Evolutionary conservation across 2,888 invertebrate genomes (phyloP).

Genomic region (Ferrisia virgata): DNA sequence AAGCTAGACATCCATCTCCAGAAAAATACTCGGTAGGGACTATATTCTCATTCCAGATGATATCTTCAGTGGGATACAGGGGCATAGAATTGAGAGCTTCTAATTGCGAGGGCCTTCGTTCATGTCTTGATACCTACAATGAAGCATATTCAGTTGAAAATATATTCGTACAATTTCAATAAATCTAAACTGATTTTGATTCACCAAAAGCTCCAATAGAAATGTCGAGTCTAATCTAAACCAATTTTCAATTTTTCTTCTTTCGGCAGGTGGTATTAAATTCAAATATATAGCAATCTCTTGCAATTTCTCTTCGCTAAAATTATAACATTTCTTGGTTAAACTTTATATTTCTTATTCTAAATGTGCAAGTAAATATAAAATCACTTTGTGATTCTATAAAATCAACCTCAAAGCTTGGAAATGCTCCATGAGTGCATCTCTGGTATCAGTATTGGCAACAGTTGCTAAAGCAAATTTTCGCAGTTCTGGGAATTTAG

Average conservation of each 20-base stretch:
- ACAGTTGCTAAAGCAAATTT: constrained; percentile 91
- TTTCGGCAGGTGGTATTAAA: constrained; percentile 73
- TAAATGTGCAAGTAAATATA: too few species aligned
- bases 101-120: constrained; percentile 83
- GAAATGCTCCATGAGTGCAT: constrained; percentile 80
- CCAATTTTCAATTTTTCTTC: constrained; percentile 68
- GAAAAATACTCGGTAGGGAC: constrained; percentile 97
- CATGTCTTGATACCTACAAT: constrained; percentile 73
- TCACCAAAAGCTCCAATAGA: constrained; percentile 80
- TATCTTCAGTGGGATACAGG: constrained; percentile 93
- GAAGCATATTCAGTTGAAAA: neutral
- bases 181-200: constrained; percentile 50
- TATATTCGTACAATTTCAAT: neutral
- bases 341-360: too few species aligned
- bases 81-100: constrained; percentile 97
- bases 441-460: constrained; percentile 88
- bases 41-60: constrained; percentile 98
- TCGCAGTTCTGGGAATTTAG: constrained; percentile 80
- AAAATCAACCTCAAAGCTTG: constrained; percentile 62
- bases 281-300: constrained; percentile 83
- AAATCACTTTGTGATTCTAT: neutral
- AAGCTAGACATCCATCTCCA: constrained; percentile 89
- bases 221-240: constrained; percentile 77
- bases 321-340: constrained; percentile 50
- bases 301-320: constrained; percentile 72